phyloP scores from a whole-genome alignment of 2,888 invertebrate genomes.

The Eilema sororculum region DNA sequence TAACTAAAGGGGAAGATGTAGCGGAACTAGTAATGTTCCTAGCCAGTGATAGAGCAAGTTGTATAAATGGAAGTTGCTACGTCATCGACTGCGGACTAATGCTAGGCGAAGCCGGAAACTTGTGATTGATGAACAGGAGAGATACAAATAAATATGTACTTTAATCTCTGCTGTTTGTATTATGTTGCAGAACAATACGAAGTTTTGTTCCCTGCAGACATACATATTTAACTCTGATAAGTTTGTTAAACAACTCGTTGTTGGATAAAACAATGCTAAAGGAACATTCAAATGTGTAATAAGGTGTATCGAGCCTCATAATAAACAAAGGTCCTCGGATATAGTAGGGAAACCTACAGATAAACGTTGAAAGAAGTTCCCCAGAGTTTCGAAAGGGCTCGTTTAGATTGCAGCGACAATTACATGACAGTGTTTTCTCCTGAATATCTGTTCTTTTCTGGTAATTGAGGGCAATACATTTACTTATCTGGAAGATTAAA shows the following conservation, averaged over 20 bases:
- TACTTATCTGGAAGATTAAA: slow-evolving; percentile 75
- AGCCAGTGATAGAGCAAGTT: slow-evolving; percentile 70
- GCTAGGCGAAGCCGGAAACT: slow-evolving; percentile 61
- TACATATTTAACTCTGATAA: slow-evolving; percentile 65
- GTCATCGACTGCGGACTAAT: slow-evolving; percentile 70
- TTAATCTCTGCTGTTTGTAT: slow-evolving; percentile 29
- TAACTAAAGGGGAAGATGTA: slow-evolving; percentile 66
- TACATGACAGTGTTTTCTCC: slow-evolving; percentile 68
- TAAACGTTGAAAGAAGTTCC: slow-evolving; percentile 71
- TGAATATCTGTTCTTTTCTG: slow-evolving; percentile 72
- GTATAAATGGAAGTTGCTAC: slow-evolving; percentile 70
- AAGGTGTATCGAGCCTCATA: slow-evolving; percentile 58
- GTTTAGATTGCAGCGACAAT: slow-evolving; percentile 74
- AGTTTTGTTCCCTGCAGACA: slow-evolving; percentile 45
- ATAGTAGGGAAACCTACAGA: slow-evolving; percentile 55
- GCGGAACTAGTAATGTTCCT: slow-evolving; percentile 70
- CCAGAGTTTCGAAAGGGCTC: slow-evolving; percentile 64
- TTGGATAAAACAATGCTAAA: slow-evolving; percentile 67
- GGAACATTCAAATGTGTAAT: slow-evolving; percentile 75
- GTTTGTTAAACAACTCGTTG: slow-evolving; percentile 67
- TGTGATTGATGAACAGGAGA: slow-evolving; percentile 50
- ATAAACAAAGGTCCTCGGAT: slow-evolving; percentile 72
- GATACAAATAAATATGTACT: slow-evolving; percentile 32
- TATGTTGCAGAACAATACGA: slow-evolving; percentile 41
- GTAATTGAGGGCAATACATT: slow-evolving; percentile 77